Conservation (phyloP, 2,113 vertebrate species). For the Dunckerocampus dactyliophorus region DNA sequence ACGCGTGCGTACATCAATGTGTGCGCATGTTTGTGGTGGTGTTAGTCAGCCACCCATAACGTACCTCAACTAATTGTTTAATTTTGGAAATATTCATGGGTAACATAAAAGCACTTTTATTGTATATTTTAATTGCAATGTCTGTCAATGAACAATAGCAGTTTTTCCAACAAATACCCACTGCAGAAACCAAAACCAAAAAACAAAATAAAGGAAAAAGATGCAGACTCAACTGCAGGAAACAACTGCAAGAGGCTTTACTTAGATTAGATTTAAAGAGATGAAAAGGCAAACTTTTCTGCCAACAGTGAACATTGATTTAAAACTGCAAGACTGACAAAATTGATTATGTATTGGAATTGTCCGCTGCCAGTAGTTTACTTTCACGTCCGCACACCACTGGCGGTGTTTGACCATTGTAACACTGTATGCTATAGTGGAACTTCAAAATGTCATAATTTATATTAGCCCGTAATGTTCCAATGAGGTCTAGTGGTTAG, state of each 20-base stretch:
- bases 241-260: neutral
- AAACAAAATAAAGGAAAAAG: neutral
- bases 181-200: neutral
- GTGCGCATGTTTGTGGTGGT: too few relatives aligned
- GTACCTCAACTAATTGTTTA: too few relatives aligned
- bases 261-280: neutral
- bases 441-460: neutral
- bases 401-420: neutral
- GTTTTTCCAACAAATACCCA: neutral
- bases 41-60: too few relatives aligned
- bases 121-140: too few relatives aligned
- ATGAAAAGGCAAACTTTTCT: neutral
- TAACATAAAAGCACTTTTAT: too few relatives aligned
- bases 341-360: neutral
- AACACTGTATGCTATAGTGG: neutral
- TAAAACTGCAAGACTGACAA: neutral
- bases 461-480: constrained; percentile 45
- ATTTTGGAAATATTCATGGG: too few relatives aligned
- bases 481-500: too few relatives aligned
- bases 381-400: constrained; percentile 30
- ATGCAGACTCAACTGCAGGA: too few relatives aligned
- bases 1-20: too few relatives aligned
- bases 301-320: neutral
- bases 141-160: neutral
- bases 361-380: neutral